These are phyloP conservation scores for Caretta caretta DNA, from an alignment of 2,113 vertebrate species.

Conservation along the genomic window DNA sequence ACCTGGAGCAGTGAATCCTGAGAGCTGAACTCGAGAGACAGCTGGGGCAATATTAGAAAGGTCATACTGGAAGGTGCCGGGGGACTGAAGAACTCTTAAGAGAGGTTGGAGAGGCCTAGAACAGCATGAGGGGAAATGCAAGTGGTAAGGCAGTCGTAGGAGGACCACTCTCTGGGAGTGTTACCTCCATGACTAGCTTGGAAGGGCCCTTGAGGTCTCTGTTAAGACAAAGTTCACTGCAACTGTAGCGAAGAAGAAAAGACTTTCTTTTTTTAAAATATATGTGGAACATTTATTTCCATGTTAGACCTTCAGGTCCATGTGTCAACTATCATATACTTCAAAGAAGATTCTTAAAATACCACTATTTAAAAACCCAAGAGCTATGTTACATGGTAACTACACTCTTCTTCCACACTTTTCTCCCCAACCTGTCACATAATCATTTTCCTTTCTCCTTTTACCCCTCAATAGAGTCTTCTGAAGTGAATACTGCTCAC, in stretches of 20 bases:
- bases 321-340: background rate
- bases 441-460: background rate
- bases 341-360: background rate
- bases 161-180: background rate
- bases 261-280: background rate
- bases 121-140: background rate
- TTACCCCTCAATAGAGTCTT: accelerated
- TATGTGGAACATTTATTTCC: background rate
- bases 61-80: background rate
- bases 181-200: background rate
- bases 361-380: background rate
- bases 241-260: background rate
- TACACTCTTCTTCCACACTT: background rate
- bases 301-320: background rate
- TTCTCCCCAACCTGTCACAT: background rate
- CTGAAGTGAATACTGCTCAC: background rate
- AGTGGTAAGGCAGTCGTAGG: background rate
- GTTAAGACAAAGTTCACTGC: background rate
- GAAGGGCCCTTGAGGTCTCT: background rate
- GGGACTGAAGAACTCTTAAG: background rate
- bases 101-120: background rate
- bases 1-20: constrained; percentile 40
- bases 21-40: constrained; percentile 38
- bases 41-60: constrained; percentile 8
- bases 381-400: background rate